Conservation (phyloP, 2,797 vertebrate species). For the Lepilemur septentrionalis region DNA sequence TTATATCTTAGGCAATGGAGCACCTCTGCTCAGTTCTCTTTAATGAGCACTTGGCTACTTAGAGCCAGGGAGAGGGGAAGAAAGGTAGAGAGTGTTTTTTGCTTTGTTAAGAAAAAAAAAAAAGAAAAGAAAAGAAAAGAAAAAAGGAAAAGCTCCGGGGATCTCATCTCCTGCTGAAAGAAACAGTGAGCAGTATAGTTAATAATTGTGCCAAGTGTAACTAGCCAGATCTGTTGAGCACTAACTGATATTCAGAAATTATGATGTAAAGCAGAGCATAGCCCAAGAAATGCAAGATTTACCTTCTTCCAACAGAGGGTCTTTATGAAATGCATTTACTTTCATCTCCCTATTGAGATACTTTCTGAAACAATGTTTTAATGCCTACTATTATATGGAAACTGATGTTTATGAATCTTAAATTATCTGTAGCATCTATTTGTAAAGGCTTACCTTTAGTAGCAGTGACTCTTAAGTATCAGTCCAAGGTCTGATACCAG, state of each 20-base stretch:
- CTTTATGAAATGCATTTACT: not conserved
- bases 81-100: not conserved
- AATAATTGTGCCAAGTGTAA: not conserved
- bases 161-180: not conserved
- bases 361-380: not conserved
- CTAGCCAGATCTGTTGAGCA: not conserved
- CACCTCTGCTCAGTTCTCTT: not conserved
- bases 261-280: not conserved
- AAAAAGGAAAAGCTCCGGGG: rapidly evolving
- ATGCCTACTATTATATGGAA: not conserved
- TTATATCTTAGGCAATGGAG: not conserved
- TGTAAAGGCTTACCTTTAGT: not conserved
- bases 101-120: not conserved
- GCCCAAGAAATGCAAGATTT: not conserved
- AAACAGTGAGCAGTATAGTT: not conserved
- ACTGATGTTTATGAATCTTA: not conserved
- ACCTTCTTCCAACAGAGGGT: not conserved
- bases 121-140: not conserved
- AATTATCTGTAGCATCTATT: not conserved
- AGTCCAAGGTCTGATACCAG: not conserved
- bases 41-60: not conserved
- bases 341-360: not conserved
- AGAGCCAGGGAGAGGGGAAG: not conserved
- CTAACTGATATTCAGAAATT: not conserved
- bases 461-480: not conserved